Conservation (phyloP, 2,797 vertebrate species). For the Threskiornis aethiopicus region DNA sequence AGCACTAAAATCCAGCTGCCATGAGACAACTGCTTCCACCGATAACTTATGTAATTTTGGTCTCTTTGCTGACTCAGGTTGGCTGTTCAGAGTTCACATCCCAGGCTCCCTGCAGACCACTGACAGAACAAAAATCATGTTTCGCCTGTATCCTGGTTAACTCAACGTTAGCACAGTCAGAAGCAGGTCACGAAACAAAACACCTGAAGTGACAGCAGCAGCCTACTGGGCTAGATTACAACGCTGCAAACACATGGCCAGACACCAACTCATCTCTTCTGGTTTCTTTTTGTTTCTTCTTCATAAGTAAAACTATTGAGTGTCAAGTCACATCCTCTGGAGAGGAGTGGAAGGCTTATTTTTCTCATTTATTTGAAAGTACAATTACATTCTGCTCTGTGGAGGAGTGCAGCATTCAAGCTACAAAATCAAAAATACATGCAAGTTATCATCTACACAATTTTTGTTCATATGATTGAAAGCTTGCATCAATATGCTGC, state of each 20-base stretch:
- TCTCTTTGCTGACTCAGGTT: not conserved
- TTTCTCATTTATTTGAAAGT: not conserved
- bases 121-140: not conserved
- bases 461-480: not conserved
- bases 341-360: not conserved
- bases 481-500: not conserved
- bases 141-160: not conserved
- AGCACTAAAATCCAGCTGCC: not conserved
- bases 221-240: not conserved
- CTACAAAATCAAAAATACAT: not conserved
- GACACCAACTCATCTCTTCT: not conserved
- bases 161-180: not conserved
- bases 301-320: not conserved
- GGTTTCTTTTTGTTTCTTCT: not conserved
- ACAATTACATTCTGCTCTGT: not conserved
- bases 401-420: not conserved
- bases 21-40: not conserved
- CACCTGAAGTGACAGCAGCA: not conserved
- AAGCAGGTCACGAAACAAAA: not conserved
- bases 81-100: not conserved
- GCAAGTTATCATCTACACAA: not conserved
- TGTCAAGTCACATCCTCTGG: not conserved
- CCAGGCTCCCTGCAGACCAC: not conserved
- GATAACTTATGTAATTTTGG: not conserved
- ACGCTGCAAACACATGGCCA: not conserved